A percentile compares a stretch with the other conserved stretches of the same genome.
phyloP scores from a whole-genome alignment of 23 tunicate species.

The Phallusia fumigata region DNA sequence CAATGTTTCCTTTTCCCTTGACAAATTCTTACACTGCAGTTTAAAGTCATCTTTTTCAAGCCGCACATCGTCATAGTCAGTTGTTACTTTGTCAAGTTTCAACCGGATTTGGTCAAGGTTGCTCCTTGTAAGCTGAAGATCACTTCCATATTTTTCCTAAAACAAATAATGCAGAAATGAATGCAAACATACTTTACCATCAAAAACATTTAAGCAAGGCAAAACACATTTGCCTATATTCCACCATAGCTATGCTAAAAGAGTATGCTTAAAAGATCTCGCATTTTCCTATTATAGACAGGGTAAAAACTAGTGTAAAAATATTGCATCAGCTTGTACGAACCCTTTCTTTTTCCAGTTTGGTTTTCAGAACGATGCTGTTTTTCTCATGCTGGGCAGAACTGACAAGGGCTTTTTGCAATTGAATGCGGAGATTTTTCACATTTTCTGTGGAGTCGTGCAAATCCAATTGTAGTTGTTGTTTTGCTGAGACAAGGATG shows the following conservation, averaged over 20 bases:
- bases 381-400: conserved; percentile 20
- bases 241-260: too few species aligned
- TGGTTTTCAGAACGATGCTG: conserved; percentile 17
- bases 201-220: not conserved
- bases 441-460: conserved; percentile 38
- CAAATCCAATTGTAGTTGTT: conserved; percentile 65
- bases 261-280: too few species aligned
- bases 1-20: not conserved
- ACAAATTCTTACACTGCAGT: not conserved
- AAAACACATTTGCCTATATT: not conserved
- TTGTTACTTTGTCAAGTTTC: conserved; percentile 3
- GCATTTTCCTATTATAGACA: too few species aligned
- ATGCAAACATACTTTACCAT: not conserved
- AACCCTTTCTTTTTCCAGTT: conserved; percentile 13
- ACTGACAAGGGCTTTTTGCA: conserved; percentile 12
- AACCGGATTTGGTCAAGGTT: not conserved
- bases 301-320: too few species aligned
- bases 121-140: not conserved
- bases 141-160: conserved; percentile 23
- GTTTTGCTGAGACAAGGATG: conserved; percentile 73
- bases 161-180: not conserved
- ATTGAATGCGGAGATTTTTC: conserved; percentile 19
- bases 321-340: too few species aligned
- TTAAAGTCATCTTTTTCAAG: conserved; percentile 39
- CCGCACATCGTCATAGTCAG: not conserved